Evolutionary conservation across 2,888 invertebrate species (phyloP).

Genomic region (Brachyptera risi): DNA sequence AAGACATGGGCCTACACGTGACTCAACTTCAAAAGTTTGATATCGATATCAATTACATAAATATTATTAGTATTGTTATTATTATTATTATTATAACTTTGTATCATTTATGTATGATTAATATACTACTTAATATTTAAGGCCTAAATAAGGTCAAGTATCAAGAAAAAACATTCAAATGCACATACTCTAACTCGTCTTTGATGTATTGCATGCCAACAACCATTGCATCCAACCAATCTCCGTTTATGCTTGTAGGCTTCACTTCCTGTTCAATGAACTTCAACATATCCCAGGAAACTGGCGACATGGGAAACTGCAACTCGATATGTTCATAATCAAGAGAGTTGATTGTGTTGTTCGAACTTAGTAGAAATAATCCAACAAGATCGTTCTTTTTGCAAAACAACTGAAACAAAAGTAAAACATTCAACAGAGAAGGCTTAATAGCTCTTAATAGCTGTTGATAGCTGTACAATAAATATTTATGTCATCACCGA

Average conservation of each 20-base stretch:
- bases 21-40: no score
- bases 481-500: no score
- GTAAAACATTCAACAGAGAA: background rate
- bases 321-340: constrained; percentile 56
- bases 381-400: constrained; percentile 61
- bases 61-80: no score
- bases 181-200: constrained; percentile 41
- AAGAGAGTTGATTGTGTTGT: constrained; percentile 51
- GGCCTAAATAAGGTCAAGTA: no score
- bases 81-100: no score
- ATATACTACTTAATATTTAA: no score
- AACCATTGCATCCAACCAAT: constrained; percentile 62
- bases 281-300: constrained; percentile 59
- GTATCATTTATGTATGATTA: no score
- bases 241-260: constrained; percentile 50
- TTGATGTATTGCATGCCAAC: constrained; percentile 54
- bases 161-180: no score
- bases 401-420: constrained; percentile 54
- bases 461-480: no score
- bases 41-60: no score
- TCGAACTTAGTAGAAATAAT: constrained; percentile 60
- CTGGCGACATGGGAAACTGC: constrained; percentile 48
- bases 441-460: no score
- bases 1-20: no score
- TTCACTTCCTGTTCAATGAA: constrained; percentile 43